Base-by-base conservation (phyloP, 1,140 invertebrate species). In the Drosophila sulfurigaster region DNA sequence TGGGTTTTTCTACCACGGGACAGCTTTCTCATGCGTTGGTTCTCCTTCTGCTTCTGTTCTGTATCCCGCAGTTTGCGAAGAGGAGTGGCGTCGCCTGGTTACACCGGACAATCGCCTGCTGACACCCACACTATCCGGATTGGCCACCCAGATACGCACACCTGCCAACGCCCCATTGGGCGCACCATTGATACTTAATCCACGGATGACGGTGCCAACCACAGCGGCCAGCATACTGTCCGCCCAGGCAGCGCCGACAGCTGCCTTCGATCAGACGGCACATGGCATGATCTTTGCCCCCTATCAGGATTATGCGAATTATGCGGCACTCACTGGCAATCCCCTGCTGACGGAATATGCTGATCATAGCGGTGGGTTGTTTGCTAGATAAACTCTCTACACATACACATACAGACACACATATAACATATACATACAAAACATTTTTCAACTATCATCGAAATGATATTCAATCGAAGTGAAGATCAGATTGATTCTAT, bases 281-380 rank as follows among this genome's bases (percentile, higher is more conserved):
- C 91, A 92, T 64, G 91, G 90, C 68, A 94, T 96, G 79, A 95
- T 96, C 81, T 96, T 96, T 93, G 94, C 95, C 11, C 96, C 97
- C 1, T 98, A 98, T 88, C 95, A 95, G 11, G 97, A 98, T 80
- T 98, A 97, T 93, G 95, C 96, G 91, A 97, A 97, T 92, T 98
- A 98, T 93, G 96, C 97, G 13, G 97, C 97, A 38, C 94, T 98
- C 62, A 96, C 96, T 58, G 94, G 94, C 64, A 95, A 94, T 91
- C 96, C 97, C 64, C 94, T 98, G 78, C 95, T 97, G 83, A 96
- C 96, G 82, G 97, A 97, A 92, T 98, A 98, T 94, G 95, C 96
- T 81, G 97, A 98, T 94, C 96, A 97, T 95, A 96, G 97, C 95
- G 97, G 97, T 98, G 97, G 97, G 97, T 98, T 97, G 93, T 97